phyloP scores from a whole-genome alignment of 2,797 vertebrate genomes.

The Pygocentrus nattereri region DNA sequence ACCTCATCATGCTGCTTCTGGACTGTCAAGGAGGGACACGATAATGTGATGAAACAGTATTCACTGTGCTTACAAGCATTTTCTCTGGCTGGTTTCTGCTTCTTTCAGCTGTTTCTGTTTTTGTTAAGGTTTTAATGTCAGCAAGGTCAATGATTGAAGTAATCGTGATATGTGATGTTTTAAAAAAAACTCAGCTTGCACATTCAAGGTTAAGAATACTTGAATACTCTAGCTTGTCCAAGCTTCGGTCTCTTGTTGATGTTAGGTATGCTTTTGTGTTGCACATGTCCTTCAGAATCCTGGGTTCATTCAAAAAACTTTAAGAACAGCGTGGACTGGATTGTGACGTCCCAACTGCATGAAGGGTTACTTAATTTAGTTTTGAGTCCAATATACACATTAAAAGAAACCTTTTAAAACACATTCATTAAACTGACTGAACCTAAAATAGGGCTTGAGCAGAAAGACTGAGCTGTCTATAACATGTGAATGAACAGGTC shows the following conservation, averaged over 20 bases:
- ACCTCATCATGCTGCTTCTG: constrained; percentile 60
- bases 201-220: constrained; percentile 46
- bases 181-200: constrained; percentile 4
- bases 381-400: neutral
- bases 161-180: constrained; percentile 32
- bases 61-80: constrained; percentile 55
- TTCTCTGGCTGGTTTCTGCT: constrained; percentile 40
- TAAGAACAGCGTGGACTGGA: constrained; percentile 18
- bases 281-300: constrained; percentile 26
- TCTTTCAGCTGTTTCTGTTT: constrained; percentile 36
- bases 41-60: constrained; percentile 56
- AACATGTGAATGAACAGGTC: constrained; percentile 26
- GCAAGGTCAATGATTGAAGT: constrained; percentile 39
- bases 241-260: constrained; percentile 46
- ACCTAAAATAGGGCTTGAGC: constrained; percentile 38
- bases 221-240: constrained; percentile 14
- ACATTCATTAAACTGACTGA: constrained; percentile 7
- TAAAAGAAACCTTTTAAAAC: constrained; percentile 11
- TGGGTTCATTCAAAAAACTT: constrained; percentile 18
- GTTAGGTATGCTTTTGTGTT: constrained; percentile 53
- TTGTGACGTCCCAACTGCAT: constrained; percentile 27
- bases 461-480: constrained; percentile 23
- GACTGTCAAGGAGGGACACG: constrained; percentile 54
- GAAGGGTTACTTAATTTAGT: constrained; percentile 30
- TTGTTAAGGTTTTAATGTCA: constrained; percentile 35